Evolutionary conservation across 2,113 vertebrate species (phyloP), one percentile per base, ranked within the genome.

Genomic region (Thymallus thymallus): DNA sequence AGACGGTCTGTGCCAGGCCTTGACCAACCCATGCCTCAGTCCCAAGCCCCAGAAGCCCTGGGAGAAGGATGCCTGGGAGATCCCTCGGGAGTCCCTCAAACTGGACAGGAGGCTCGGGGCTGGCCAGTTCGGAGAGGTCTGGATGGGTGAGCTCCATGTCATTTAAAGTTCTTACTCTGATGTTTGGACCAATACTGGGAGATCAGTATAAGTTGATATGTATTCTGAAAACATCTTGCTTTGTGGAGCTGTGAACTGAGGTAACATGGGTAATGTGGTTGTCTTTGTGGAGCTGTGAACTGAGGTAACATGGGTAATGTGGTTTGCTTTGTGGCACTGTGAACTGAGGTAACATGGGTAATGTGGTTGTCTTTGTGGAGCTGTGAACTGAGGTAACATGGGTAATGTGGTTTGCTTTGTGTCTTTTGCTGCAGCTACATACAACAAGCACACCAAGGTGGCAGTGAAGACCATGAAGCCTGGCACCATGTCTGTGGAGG

Each of bases 31-130:
- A 1, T 99, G 97, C 73, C 0, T 91, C 32, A 90, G 91, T 60
- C 88, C 93, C 48, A 96, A 94, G 75, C 98, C 97, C 0, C 93
- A 98, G 84, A 96, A 98, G 65, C 97, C 97, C 0, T 99, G 97
- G 97, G 95, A 98, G 92, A 99, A 99, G 55, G 97, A 99, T 0
- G 97, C 98, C 71, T 99, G 98, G 97, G 97, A 99, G 83, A 98
- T 99, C 62, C 95, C 96, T 1, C 88, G 98, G 20, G 94, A 95
- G 2, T 98, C 96, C 0, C 92, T 99, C 56, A 93, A 90, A 20
- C 78, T 99, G 88, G 96, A 99, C 1, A 96, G 86, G 87, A 95
- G 88, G 72, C 94, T 99, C 2, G 98, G 97, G 20, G 96, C 96
- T 0, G 97, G 98, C 5, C 97, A 98, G 90, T 99, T 99, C 0